A percentile compares a stretch with the other conserved stretches of the same genome.
phyloP scores from a whole-genome alignment of 2,888 invertebrate species.

The Plutella xylostella region DNA sequence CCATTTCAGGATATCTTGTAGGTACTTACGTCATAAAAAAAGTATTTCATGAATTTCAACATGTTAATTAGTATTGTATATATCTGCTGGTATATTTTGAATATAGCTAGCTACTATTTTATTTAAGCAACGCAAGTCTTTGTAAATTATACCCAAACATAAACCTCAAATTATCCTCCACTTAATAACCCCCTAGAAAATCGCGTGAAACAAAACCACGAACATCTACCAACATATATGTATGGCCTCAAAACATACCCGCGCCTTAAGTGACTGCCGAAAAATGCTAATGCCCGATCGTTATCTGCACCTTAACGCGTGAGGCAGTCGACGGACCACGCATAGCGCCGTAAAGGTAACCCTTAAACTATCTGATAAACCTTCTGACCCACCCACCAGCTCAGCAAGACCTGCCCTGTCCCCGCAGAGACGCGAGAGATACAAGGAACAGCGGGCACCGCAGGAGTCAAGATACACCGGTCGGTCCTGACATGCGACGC shows the following conservation, averaged over 20 bases:
- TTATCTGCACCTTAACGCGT: slow-evolving; percentile 53
- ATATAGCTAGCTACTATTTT: too few species aligned
- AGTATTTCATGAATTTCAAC: too few species aligned
- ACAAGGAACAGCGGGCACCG: not conserved
- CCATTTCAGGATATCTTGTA: too few species aligned
- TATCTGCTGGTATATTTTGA: too few species aligned
- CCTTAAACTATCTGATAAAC: slow-evolving; percentile 62
- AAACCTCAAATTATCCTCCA: slow-evolving; percentile 1
- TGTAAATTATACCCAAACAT: not conserved
- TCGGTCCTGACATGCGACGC: slow-evolving; percentile 44
- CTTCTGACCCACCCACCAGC: slow-evolving; percentile 32
- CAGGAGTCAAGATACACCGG: slow-evolving; percentile 30
- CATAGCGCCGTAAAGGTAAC: slow-evolving; percentile 58
- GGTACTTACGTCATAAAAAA: too few species aligned
- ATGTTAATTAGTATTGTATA: too few species aligned
- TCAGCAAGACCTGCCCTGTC: slow-evolving; percentile 23
- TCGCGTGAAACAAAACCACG: slow-evolving; percentile 35
- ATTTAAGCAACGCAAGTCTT: too few species aligned
- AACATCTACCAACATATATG: not conserved
- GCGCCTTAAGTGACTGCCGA: slow-evolving; percentile 38
- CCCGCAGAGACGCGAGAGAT: slow-evolving; percentile 1
- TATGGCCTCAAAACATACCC: slow-evolving; percentile 28
- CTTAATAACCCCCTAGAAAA: slow-evolving; percentile 17
- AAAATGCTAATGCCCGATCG: slow-evolving; percentile 62
- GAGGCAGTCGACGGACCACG: slow-evolving; percentile 48